Conservation (phyloP, 2,888 invertebrate genomes). For the Chouioia cunea region DNA sequence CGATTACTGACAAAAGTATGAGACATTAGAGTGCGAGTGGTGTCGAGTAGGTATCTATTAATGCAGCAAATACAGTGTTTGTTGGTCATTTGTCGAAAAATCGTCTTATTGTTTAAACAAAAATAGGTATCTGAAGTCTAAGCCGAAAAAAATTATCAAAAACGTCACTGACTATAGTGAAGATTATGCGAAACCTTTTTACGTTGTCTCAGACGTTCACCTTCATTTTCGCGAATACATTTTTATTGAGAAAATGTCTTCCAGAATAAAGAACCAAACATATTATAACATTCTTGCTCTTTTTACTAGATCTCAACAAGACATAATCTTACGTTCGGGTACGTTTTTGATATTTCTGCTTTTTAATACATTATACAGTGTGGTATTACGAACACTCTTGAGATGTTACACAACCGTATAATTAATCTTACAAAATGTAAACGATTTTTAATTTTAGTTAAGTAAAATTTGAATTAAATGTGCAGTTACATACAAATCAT, state of each 20-base stretch:
- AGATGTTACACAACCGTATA: too few relatives aligned
- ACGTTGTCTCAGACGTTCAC: background rate
- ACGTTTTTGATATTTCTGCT: conserved; percentile 36
- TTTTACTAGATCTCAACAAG: too few relatives aligned
- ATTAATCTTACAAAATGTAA: too few relatives aligned
- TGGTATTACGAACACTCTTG: conserved; percentile 25
- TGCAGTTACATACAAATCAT: conserved; percentile 12
- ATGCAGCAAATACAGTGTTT: too few relatives aligned
- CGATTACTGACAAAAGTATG: too few relatives aligned
- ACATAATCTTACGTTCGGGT: conserved; percentile 3
- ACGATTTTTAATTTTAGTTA: background rate
- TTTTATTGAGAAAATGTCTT: conserved; percentile 25
- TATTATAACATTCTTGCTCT: background rate
- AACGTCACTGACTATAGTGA: background rate
- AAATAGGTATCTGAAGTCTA: background rate
- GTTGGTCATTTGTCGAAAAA: too few relatives aligned
- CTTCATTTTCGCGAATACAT: background rate
- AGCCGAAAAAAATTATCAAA: conserved; percentile 10
- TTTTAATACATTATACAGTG: conserved; percentile 3
- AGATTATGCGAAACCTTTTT: background rate
- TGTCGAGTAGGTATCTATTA: too few relatives aligned
- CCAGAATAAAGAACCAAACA: conserved; percentile 25
- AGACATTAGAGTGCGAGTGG: too few relatives aligned
- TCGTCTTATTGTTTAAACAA: too few relatives aligned
- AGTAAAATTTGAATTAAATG: conserved; percentile 19